A percentile compares a stretch with the other conserved stretches of the same genome.
phyloP scores from a whole-genome alignment of 2,888 invertebrate species.

The Mesoligia furuncula region DNA sequence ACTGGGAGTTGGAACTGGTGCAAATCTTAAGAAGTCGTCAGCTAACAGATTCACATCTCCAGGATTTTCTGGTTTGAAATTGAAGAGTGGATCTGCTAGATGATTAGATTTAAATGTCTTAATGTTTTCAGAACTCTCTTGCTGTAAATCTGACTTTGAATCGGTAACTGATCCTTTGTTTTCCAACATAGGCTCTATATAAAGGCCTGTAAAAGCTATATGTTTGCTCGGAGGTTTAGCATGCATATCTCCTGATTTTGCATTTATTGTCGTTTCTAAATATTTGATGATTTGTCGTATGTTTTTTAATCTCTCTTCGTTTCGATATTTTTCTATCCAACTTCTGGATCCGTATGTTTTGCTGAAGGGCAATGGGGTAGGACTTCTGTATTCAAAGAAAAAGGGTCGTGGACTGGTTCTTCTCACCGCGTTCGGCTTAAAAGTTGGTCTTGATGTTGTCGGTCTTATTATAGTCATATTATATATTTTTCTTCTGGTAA shows the following conservation, averaged over 20 bases:
- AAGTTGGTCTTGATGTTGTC: slow-evolving; percentile 63
- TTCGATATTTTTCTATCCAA: slow-evolving; percentile 86
- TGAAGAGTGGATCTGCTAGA: slow-evolving; percentile 92
- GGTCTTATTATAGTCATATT: slow-evolving; percentile 62
- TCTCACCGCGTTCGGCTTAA: slow-evolving; percentile 72
- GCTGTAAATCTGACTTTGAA: slow-evolving; percentile 63
- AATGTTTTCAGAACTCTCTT: slow-evolving; percentile 72
- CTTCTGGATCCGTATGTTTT: slow-evolving; percentile 81
- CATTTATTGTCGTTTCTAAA: slow-evolving; percentile 85
- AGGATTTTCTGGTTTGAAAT: slow-evolving; percentile 93
- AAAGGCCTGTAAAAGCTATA: slow-evolving; percentile 84
- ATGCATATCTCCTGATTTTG: slow-evolving; percentile 84
- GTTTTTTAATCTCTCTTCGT: slow-evolving; percentile 85
- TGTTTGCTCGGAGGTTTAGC: slow-evolving; percentile 75
- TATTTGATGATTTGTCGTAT: slow-evolving; percentile 86
- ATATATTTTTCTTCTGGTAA: slow-evolving; percentile 62
- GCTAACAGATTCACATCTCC: slow-evolving; percentile 94
- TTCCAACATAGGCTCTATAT: slow-evolving; percentile 78
- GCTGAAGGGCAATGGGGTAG: slow-evolving; percentile 84
- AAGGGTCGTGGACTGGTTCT: slow-evolving; percentile 89
- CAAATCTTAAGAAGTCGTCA: slow-evolving; percentile 83
- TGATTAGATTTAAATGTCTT: slow-evolving; percentile 77
- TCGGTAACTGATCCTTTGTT: slow-evolving; percentile 59
- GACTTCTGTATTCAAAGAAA: slow-evolving; percentile 82
- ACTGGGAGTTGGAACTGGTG: slow-evolving; percentile 72